phyloP scores from a whole-genome alignment of 2,888 invertebrate genomes.

The Megalurothrips usitatus region DNA sequence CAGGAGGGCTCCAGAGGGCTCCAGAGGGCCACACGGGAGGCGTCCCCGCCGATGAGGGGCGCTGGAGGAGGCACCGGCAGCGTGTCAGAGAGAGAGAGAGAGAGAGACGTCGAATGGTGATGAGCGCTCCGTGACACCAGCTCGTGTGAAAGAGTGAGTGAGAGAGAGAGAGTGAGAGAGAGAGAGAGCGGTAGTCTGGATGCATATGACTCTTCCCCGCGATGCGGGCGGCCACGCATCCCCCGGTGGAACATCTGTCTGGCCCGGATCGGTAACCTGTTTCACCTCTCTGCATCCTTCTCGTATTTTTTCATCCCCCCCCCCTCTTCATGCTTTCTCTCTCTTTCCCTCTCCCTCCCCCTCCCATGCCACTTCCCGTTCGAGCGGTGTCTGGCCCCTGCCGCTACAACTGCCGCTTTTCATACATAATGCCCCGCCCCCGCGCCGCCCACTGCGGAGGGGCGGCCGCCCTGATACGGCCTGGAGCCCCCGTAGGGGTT shows the following conservation, averaged over 20 bases:
- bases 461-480: no score
- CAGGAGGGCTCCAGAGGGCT: no score
- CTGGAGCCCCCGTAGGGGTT: not conserved
- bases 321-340: not conserved
- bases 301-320: not conserved
- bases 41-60: no score
- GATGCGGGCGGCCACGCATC: no score
- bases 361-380: not conserved
- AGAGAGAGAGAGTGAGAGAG: not conserved
- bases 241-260: not conserved
- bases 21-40: no score
- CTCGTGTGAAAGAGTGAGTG: not conserved
- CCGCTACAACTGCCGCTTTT: not conserved
- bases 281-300: not conserved
- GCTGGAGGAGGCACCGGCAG: no score
- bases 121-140: no score
- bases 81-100: no score
- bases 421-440: no score
- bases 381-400: not conserved
- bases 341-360: not conserved
- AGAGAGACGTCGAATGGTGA: no score
- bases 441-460: no score
- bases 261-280: not conserved
- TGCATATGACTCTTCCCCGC: not conserved
- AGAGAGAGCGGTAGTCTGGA: not conserved